Evolutionary conservation across 2,797 vertebrate genomes (phyloP).

Genomic region (Pseudochromis fuscus): DNA sequence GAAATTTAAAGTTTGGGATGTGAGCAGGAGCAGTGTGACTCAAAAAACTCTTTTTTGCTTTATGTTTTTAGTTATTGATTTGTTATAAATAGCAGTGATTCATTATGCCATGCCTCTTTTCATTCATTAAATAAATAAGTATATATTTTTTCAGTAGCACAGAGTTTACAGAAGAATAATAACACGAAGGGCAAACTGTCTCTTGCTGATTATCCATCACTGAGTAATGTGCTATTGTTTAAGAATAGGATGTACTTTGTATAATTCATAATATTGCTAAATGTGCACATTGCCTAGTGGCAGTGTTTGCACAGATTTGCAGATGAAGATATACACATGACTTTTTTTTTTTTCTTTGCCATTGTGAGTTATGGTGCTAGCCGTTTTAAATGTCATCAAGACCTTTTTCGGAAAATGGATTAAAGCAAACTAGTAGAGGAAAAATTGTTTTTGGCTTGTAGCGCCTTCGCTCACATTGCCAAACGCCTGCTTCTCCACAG

Average conservation of each 20-base stretch:
- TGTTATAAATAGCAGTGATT: no score
- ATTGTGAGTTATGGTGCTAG: constrained; percentile 24
- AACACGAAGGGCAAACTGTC: not conserved
- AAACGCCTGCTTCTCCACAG: constrained; percentile 20
- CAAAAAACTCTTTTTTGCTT: not conserved
- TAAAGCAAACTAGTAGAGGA: constrained; percentile 18
- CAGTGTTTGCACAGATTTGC: constrained; percentile 11
- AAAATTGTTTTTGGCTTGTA: constrained; percentile 32
- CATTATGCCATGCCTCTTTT: no score
- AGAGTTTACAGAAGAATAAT: no score
- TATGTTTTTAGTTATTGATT: no score
- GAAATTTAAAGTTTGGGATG: not conserved
- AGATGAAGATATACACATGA: constrained; percentile 15
- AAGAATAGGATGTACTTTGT: constrained; percentile 3
- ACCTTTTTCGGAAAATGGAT: constrained; percentile 42
- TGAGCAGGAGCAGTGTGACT: not conserved
- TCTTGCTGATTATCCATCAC: constrained; percentile 2
- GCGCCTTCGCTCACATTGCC: constrained; percentile 21
- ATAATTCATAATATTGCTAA: constrained; percentile 1
- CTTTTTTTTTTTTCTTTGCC: constrained; percentile 28
- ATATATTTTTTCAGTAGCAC: no score
- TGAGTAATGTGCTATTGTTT: constrained; percentile 1
- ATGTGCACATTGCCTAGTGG: not conserved
- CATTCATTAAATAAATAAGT: no score
- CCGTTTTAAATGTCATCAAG: constrained; percentile 44